phyloP scores from a whole-genome alignment of 1,140 invertebrate species.

The Aphis gossypii region DNA sequence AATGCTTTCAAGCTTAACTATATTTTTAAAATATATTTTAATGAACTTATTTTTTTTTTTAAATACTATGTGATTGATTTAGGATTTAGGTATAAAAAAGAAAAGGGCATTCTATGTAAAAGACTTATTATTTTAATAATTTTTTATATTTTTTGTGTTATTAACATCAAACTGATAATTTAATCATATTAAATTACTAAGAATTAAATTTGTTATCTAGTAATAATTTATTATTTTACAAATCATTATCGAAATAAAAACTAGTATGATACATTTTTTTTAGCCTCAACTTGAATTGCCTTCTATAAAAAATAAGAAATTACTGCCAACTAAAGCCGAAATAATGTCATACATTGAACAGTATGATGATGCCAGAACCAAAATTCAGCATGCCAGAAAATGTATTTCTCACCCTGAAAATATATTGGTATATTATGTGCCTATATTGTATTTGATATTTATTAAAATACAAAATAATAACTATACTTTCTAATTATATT shows the following conservation, averaged over 20 bases:
- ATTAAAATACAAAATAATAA: not conserved
- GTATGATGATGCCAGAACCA: conserved; percentile 12
- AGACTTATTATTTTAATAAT: not conserved
- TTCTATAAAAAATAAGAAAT: conserved; percentile 31
- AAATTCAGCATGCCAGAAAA: conserved; percentile 6
- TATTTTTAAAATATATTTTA: not conserved
- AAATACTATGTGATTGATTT: not conserved
- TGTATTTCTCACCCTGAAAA: conserved; percentile 14
- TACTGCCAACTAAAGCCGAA: conserved; percentile 52
- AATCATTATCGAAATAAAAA: not conserved
- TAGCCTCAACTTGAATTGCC: conserved; percentile 35
- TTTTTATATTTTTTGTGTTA: not conserved
- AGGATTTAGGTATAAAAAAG: too few species aligned
- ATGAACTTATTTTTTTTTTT: not conserved
- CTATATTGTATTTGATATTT: too few species aligned
- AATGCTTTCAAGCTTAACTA: not conserved
- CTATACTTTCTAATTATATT: not conserved
- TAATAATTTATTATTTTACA: not conserved
- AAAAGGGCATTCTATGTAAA: not conserved
- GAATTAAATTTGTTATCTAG: not conserved
- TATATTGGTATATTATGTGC: not conserved
- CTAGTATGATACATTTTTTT: not conserved
- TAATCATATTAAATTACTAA: not conserved
- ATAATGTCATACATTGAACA: conserved; percentile 51
- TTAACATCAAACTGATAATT: not conserved